Evolutionary conservation across 2,888 invertebrate genomes (phyloP), one percentile per base, ranked within the genome.

Genomic region (Abrostola triplasia): DNA sequence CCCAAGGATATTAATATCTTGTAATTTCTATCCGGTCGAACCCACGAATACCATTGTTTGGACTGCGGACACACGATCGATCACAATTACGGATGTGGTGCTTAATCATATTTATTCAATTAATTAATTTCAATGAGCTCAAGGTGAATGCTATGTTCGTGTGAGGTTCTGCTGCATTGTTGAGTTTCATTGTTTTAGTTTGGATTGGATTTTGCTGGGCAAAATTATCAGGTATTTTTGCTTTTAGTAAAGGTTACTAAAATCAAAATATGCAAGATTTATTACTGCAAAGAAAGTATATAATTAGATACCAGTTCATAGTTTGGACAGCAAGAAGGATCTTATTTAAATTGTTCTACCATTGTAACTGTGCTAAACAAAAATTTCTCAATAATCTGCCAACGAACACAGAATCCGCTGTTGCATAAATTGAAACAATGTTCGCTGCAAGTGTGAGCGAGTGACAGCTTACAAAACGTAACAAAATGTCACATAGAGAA

Each of bases 41-140:
- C 82, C 84, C 79, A 82, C 83, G 81, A 78, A 76, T 72, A 74
- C 82, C 76, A 80, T 83, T 78, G 79, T 79, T 77, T 69, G 57
- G 63, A 66, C 59, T 52, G 61, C 60, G 75, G 70, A 76, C 83
- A 76, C 79, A 81, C 89, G 80, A 93, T 93, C 93, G 87, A 93
- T 93, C 93, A 93, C 87, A 88, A 89, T 92, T 91, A 89, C 93
- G 92, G 92, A 92, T 92, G 90, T 92, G 76, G 88, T 86, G 84
- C 87, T 89, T 90, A 87, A 91, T 90, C 90, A 88, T 90, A 89
- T 90, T 90, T 90, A 90, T 89, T 87, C 87, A 86, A 88, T 89
- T 89, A 91, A 92, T 91, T 90, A 90, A 89, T 89, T 90, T 85
- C 84, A 88, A 88, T 88, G 83, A 82, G 84, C 82, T 79, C 91